Percentiles rank a stretch among this genome's conserved stretches.
phyloP scores from a whole-genome alignment of 2,113 vertebrate species.

The Litocranius walleri region DNA sequence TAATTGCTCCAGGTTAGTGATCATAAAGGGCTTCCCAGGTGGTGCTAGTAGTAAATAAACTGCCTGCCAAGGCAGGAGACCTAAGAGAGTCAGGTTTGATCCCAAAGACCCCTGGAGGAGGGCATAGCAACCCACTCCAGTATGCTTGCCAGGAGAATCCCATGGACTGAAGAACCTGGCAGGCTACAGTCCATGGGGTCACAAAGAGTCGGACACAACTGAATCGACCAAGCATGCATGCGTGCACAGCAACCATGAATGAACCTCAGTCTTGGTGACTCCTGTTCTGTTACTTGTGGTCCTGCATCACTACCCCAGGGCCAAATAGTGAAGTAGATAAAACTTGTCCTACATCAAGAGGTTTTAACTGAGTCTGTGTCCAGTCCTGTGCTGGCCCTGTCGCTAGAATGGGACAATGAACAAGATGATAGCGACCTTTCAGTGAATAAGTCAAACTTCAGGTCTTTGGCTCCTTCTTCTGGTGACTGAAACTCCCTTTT shows the following conservation, averaged over 20 bases:
- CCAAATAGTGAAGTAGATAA: neutral
- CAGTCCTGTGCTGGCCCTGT: neutral
- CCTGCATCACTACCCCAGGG: neutral
- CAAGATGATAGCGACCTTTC: neutral
- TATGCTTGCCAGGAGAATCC: neutral
- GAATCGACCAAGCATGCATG: neutral
- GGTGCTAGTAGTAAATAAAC: neutral
- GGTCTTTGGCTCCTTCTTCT: neutral
- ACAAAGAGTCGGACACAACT: neutral
- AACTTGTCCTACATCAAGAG: neutral
- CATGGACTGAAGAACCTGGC: neutral
- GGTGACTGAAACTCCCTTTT: neutral
- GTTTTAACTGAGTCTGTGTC: neutral
- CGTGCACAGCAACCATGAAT: neutral
- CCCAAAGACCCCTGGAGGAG: neutral
- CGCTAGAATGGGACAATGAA: neutral
- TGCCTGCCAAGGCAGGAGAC: neutral
- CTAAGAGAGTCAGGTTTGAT: neutral
- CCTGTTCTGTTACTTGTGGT: neutral
- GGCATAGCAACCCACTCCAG: neutral
- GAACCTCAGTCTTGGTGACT: neutral
- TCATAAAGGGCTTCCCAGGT: neutral
- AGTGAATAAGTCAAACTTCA: neutral
- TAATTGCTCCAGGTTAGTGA: neutral
- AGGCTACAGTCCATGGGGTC: neutral